These are phyloP conservation scores for Porites cylindrica DNA, from an alignment of 92 coral and sea anemone genomes.

Conservation along the genomic window DNA sequence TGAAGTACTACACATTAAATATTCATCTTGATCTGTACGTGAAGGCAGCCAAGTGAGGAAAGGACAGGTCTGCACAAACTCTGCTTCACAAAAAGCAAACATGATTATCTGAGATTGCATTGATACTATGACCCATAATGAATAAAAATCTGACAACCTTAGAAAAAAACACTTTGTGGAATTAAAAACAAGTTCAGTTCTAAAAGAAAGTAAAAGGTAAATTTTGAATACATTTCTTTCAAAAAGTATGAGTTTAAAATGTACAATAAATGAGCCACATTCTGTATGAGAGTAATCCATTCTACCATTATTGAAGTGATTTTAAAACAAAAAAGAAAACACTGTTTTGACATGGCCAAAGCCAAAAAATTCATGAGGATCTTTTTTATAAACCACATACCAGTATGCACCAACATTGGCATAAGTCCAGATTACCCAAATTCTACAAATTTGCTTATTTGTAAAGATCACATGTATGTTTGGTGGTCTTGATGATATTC, in stretches of 20 bases:
- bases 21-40: neutral
- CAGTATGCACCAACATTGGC: neutral
- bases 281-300: neutral
- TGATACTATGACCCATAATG: neutral
- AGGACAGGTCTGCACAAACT: neutral
- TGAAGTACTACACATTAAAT: conserved; percentile 7
- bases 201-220: neutral
- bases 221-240: neutral
- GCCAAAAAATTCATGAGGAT: neutral
- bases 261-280: neutral
- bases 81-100: conserved; percentile 13
- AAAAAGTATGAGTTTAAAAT: neutral
- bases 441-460: neutral
- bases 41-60: conserved; percentile 14
- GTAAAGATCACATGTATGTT: too few species aligned
- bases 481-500: too few species aligned
- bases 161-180: neutral
- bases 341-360: neutral
- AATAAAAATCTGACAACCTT: neutral
- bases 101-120: conserved; percentile 6
- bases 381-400: neutral
- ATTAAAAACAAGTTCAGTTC: neutral
- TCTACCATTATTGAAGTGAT: neutral
- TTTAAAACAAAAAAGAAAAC: neutral
- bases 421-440: neutral